These are phyloP conservation scores for Gonatopus flavifemur DNA, from an alignment of 1,140 invertebrate genomes.

Conservation along the genomic window DNA sequence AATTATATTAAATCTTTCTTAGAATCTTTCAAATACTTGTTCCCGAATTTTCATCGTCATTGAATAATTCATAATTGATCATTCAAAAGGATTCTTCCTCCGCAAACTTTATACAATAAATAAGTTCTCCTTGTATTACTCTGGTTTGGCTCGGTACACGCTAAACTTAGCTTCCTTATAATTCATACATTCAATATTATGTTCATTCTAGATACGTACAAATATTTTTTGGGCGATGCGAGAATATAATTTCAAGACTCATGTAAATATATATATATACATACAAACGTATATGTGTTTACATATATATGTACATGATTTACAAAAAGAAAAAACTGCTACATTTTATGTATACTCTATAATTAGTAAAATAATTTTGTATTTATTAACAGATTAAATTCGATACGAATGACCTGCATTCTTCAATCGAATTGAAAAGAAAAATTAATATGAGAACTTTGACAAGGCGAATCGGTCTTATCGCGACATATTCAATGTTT, in stretches of 20 bases:
- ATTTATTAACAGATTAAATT: neutral
- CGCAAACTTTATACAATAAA: constrained; percentile 35
- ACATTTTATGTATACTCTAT: no score
- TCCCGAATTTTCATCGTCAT: no score
- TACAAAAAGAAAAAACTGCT: constrained; percentile 11
- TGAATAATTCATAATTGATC: constrained; percentile 5
- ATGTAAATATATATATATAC: constrained; percentile 23
- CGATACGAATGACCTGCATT: constrained; percentile 24
- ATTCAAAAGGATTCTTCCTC: constrained; percentile 14
- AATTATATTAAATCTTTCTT: no score
- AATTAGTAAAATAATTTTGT: no score
- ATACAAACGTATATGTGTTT: neutral
- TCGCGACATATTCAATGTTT: no score
- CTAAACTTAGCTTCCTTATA: constrained; percentile 19
- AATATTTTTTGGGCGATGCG: constrained; percentile 14
- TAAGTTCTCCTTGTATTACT: constrained; percentile 37
- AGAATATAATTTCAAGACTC: neutral
- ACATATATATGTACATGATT: constrained; percentile 1
- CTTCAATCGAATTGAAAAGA: constrained; percentile 11
- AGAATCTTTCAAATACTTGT: no score
- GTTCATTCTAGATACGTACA: constrained; percentile 36
- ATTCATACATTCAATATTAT: constrained; percentile 29
- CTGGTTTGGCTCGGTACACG: constrained; percentile 37
- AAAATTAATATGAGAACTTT: neutral
- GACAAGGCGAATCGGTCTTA: no score